phyloP scores from a whole-genome alignment of 2,113 vertebrate species.

The Eclectus roratus region DNA sequence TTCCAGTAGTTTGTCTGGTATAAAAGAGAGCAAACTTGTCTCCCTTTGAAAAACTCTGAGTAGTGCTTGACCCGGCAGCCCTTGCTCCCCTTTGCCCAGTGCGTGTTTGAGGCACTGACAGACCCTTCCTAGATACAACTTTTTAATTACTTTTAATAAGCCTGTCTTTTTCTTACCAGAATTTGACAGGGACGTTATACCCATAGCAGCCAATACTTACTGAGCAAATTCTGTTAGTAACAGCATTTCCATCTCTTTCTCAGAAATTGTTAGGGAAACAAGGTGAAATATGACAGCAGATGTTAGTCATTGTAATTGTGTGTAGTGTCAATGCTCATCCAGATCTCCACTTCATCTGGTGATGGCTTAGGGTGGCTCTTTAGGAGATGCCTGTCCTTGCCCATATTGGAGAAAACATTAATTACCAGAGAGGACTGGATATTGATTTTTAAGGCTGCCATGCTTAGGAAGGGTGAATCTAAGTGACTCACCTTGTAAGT shows the following conservation, averaged over 20 bases:
- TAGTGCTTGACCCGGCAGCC: constrained; percentile 16
- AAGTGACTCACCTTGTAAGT: neutral
- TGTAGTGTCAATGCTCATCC: accelerated
- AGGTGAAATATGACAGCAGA: neutral
- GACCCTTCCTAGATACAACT: neutral
- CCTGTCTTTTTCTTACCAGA: neutral
- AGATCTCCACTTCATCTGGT: accelerated
- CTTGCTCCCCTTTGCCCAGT: neutral
- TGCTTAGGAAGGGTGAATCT: neutral
- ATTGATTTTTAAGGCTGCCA: neutral
- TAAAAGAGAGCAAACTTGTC: constrained; percentile 33
- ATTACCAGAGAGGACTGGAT: neutral
- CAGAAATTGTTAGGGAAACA: neutral
- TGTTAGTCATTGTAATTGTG: neutral
- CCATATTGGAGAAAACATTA: accelerated
- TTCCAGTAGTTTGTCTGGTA: neutral
- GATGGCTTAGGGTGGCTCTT: neutral
- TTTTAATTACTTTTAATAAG: constrained; percentile 17
- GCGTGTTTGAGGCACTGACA: neutral
- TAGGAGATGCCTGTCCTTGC: neutral
- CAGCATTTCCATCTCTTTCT: neutral
- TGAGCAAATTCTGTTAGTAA: neutral
- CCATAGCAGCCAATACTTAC: neutral
- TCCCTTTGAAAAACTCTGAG: constrained; percentile 52
- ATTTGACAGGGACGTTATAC: neutral